phyloP scores from a whole-genome alignment of 2,113 vertebrate genomes.

The Falcunculus frontatus region DNA sequence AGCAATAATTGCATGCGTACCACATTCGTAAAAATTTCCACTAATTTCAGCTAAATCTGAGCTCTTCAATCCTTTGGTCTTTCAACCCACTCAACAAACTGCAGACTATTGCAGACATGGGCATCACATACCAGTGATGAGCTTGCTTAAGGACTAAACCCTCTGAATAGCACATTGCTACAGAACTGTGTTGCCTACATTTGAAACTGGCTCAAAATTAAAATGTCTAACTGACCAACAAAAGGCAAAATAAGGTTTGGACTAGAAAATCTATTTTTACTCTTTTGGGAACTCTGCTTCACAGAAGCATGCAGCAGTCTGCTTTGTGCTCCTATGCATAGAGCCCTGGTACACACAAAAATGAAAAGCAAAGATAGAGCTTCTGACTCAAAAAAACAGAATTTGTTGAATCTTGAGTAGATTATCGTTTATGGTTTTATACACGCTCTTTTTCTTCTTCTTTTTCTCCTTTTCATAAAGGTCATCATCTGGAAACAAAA shows the following conservation, averaged over 20 bases:
- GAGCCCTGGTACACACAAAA: not conserved
- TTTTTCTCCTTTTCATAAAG: not conserved
- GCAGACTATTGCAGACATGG: too few relatives aligned
- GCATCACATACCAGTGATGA: not conserved
- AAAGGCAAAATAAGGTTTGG: not conserved
- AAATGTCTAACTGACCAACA: not conserved
- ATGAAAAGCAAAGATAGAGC: not conserved
- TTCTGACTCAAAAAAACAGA: not conserved
- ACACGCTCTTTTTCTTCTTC: not conserved
- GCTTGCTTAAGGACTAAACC: not conserved
- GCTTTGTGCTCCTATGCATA: not conserved
- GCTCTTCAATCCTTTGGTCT: not conserved
- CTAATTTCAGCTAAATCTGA: not conserved
- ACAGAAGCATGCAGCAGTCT: not conserved
- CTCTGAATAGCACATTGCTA: not conserved
- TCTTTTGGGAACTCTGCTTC: not conserved
- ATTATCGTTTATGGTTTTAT: slow-evolving; percentile 16
- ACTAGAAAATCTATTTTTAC: not conserved
- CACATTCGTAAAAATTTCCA: not conserved
- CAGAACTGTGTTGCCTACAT: not conserved
- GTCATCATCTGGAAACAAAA: not conserved
- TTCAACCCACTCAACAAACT: not conserved
- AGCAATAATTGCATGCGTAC: rapidly evolving
- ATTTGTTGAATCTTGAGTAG: slow-evolving; percentile 5
- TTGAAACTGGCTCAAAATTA: not conserved